Percentiles rank a stretch among this genome's conserved stretches.
These are phyloP conservation scores for Phodopus roborovskii DNA, from an alignment of 2,113 vertebrate species.

Conservation along the genomic window DNA sequence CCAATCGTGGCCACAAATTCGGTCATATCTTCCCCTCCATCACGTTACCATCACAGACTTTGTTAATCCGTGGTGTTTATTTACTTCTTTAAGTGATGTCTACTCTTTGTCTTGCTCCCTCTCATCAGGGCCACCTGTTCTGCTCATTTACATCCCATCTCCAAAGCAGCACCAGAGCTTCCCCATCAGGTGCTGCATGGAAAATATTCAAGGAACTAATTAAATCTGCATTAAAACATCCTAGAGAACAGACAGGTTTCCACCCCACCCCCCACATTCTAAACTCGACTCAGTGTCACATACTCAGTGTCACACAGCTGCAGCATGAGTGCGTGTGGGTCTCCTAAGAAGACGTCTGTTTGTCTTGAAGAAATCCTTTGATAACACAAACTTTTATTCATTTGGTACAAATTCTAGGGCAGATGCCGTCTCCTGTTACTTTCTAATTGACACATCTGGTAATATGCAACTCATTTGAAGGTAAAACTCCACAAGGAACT, in stretches of 20 bases:
- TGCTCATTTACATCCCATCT: background rate
- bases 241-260: background rate
- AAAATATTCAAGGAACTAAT: background rate
- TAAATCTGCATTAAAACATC: background rate
- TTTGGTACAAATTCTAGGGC: background rate
- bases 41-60: fast-evolving
- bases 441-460: background rate
- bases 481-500: background rate
- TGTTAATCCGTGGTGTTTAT: background rate
- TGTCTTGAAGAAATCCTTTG: background rate
- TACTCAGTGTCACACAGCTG: background rate
- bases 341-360: background rate
- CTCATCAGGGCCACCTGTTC: no score
- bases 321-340: fast-evolving
- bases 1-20: background rate
- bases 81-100: background rate
- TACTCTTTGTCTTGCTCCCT: background rate
- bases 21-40: no score
- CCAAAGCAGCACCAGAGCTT: background rate
- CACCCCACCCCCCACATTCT: background rate
- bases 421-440: background rate
- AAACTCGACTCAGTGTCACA: background rate
- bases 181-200: background rate
- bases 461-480: background rate
- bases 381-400: background rate